These are phyloP conservation scores for Spea bombifrons DNA, from an alignment of 2,113 vertebrate genomes.

Conservation along the genomic window DNA sequence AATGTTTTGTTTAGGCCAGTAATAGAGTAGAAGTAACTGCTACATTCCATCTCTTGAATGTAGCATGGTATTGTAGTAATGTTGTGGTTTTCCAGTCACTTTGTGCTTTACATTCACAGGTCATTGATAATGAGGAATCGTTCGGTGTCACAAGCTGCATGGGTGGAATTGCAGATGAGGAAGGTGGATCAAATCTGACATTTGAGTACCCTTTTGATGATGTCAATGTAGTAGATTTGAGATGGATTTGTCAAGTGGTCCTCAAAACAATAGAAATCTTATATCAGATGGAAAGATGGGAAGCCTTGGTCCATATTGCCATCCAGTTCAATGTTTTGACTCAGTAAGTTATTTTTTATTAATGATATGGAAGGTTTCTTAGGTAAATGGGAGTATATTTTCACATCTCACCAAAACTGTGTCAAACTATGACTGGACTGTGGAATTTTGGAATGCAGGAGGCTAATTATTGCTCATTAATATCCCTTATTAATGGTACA, in stretches of 20 bases:
- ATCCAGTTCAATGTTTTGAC: constrained; percentile 82
- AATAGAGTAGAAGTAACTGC: too few species aligned
- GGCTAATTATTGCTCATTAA: too few species aligned
- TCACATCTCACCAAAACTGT: too few species aligned
- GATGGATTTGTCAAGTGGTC: constrained; percentile 75
- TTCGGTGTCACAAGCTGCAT: constrained; percentile 71
- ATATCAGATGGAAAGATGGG: constrained; percentile 81
- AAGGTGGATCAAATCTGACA: constrained; percentile 71
- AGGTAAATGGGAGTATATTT: too few species aligned
- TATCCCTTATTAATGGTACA: too few species aligned
- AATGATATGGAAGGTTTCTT: not conserved
- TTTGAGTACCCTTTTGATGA: constrained; percentile 77
- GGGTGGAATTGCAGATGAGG: constrained; percentile 72
- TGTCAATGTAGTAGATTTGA: constrained; percentile 74
- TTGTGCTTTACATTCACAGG: constrained; percentile 50
- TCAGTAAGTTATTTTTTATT: constrained; percentile 64
- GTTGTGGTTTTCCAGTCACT: too few species aligned
- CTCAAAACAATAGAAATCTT: constrained; percentile 81
- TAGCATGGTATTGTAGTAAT: too few species aligned
- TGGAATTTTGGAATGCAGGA: too few species aligned
- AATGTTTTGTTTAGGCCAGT: too few species aligned
- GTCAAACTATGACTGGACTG: too few species aligned
- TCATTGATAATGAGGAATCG: constrained; percentile 61
- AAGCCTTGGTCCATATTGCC: constrained; percentile 79
- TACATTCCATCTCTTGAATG: too few species aligned